Evolutionary conservation across 2,888 invertebrate species (phyloP).

Genomic region (Parnassius orleans): DNA sequence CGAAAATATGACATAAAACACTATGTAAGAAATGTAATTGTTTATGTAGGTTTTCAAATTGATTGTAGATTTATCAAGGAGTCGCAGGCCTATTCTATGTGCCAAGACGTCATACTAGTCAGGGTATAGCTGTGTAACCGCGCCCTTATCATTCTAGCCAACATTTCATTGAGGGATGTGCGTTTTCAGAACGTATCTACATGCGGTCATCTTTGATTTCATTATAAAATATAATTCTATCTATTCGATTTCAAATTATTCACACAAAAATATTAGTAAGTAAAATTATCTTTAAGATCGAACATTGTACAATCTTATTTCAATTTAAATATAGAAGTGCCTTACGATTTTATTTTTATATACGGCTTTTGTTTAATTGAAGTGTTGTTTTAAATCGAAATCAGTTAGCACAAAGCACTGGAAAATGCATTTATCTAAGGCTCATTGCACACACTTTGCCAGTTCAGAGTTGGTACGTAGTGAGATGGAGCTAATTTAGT

Average conservation of each 20-base stretch:
- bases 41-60: conserved; percentile 36
- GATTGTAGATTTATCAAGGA: conserved; percentile 47
- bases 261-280: conserved; percentile 54
- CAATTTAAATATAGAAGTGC: conserved; percentile 78
- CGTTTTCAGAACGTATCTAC: conserved; percentile 23
- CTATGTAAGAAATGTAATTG: conserved; percentile 20
- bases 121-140: conserved; percentile 62
- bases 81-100: conserved; percentile 69
- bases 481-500: conserved; percentile 45
- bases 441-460: conserved; percentile 53
- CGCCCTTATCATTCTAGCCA: conserved; percentile 49
- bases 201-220: conserved; percentile 40
- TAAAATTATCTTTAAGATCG: conserved; percentile 54
- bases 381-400: conserved; percentile 43
- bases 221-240: conserved; percentile 44
- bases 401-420: conserved; percentile 53
- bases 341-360: conserved; percentile 77
- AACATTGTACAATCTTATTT: conserved; percentile 59
- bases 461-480: conserved; percentile 45
- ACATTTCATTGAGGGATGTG: conserved; percentile 31
- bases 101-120: conserved; percentile 69
- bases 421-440: conserved; percentile 71
- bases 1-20: conserved; percentile 15
- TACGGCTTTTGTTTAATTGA: conserved; percentile 51
- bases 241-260: conserved; percentile 48